Conservation (phyloP, 2,888 invertebrate species). For the Auanema sp. region DNA sequence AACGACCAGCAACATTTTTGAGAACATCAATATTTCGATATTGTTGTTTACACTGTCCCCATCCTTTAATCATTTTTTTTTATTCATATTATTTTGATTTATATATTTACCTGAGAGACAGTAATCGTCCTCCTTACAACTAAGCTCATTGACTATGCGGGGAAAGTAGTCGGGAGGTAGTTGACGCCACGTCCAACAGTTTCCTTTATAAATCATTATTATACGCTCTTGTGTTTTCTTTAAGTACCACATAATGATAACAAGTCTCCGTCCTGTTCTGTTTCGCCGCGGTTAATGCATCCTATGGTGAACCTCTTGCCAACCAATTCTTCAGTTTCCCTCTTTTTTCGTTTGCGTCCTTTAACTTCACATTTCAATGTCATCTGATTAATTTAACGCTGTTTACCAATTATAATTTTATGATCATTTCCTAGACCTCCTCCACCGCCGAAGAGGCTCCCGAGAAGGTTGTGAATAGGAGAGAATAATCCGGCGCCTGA, state of each 20-base stretch:
- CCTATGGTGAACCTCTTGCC: slow-evolving; percentile 54
- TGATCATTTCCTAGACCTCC: too few species aligned
- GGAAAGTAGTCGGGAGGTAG: slow-evolving; percentile 59
- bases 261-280: slow-evolving; percentile 37
- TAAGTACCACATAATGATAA: slow-evolving; percentile 20
- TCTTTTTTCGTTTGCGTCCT: neutral
- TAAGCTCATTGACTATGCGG: slow-evolving; percentile 54
- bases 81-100: neutral
- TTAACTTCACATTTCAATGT: slow-evolving; percentile 19
- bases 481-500: too few species aligned
- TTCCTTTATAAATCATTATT: slow-evolving; percentile 18
- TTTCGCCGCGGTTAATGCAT: slow-evolving; percentile 55
- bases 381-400: slow-evolving; percentile 13
- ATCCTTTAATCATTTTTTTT: slow-evolving; percentile 36
- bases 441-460: too few species aligned
- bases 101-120: slow-evolving; percentile 50
- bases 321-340: slow-evolving; percentile 16
- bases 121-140: slow-evolving; percentile 53
- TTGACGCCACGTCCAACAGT: slow-evolving; percentile 60
- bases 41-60: slow-evolving; percentile 60
- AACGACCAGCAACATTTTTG: slow-evolving; percentile 41
- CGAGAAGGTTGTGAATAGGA: too few species aligned
- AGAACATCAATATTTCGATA: slow-evolving; percentile 60
- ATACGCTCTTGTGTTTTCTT: neutral
- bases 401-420: slow-evolving; percentile 11